These are phyloP conservation scores for Ibidorhyncha struthersii DNA, from an alignment of 2,113 vertebrate genomes.

Conservation along the genomic window DNA sequence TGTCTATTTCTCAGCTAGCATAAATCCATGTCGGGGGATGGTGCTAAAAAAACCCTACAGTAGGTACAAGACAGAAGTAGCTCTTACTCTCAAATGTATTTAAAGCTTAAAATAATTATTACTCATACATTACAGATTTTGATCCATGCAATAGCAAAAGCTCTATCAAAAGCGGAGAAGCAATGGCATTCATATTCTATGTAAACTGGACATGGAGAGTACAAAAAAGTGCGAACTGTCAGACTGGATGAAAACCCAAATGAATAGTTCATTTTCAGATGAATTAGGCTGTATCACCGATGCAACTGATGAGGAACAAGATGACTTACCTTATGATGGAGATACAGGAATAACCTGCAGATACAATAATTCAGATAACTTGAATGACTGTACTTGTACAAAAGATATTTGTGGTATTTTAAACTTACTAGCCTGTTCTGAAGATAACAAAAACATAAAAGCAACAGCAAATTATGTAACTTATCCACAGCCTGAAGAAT, in stretches of 20 bases:
- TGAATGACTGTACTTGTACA: background rate
- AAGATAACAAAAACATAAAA: background rate
- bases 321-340: constrained; percentile 82
- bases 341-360: background rate
- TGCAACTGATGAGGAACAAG: constrained; percentile 81
- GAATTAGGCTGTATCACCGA: constrained; percentile 49
- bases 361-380: background rate
- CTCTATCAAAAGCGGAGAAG: background rate
- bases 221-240: background rate
- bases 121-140: constrained; percentile 15
- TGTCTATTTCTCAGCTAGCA: rapidly evolving
- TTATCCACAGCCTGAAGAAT: background rate
- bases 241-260: constrained; percentile 40
- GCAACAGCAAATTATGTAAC: background rate
- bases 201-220: background rate
- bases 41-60: background rate
- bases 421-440: background rate
- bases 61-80: background rate
- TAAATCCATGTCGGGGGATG: rapidly evolving
- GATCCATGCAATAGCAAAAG: background rate
- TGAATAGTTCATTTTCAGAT: background rate
- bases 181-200: background rate
- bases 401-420: background rate
- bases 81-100: background rate
- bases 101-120: background rate